These are phyloP conservation scores for Pangasius krempfi DNA, from an alignment of 2,797 vertebrate genomes.

Conservation along the genomic window DNA sequence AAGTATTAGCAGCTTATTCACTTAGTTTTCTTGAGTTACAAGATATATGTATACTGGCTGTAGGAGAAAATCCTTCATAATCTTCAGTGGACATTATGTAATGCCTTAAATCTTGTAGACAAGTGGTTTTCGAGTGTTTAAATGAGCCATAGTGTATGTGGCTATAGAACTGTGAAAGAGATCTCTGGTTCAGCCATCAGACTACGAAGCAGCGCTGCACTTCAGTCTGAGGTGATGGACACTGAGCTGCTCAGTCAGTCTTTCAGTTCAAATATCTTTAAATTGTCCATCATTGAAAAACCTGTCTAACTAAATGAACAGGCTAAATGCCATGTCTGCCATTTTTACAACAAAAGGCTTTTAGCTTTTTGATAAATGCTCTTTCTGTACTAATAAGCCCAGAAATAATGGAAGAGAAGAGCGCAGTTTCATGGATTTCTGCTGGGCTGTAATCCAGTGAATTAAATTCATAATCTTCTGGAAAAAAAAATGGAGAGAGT, in stretches of 20 bases:
- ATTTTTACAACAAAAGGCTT: slow-evolving; percentile 67
- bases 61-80: slow-evolving; percentile 10
- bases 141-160: slow-evolving; percentile 18
- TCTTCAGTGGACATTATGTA: slow-evolving; percentile 10
- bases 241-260: slow-evolving; percentile 70
- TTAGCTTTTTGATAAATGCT: slow-evolving; percentile 71
- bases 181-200: slow-evolving; percentile 50
- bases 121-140: slow-evolving; percentile 7
- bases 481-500: slow-evolving; percentile 69
- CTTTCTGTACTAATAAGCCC: slow-evolving; percentile 74
- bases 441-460: slow-evolving; percentile 75
- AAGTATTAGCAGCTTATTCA: neutral
- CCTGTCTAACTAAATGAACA: slow-evolving; percentile 44
- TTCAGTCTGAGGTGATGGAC: slow-evolving; percentile 71
- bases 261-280: slow-evolving; percentile 48
- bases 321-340: slow-evolving; percentile 54
- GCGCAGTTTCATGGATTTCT: slow-evolving; percentile 74
- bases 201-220: slow-evolving; percentile 66
- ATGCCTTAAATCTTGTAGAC: slow-evolving; percentile 11
- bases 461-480: slow-evolving; percentile 80
- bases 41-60: neutral
- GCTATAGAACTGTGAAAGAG: slow-evolving; percentile 24
- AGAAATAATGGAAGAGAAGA: slow-evolving; percentile 74
- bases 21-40: neutral
- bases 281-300: slow-evolving; percentile 46